These are phyloP conservation scores for Beaufortia kweichowensis DNA, from an alignment of 2,113 vertebrate species.

Conservation along the genomic window DNA sequence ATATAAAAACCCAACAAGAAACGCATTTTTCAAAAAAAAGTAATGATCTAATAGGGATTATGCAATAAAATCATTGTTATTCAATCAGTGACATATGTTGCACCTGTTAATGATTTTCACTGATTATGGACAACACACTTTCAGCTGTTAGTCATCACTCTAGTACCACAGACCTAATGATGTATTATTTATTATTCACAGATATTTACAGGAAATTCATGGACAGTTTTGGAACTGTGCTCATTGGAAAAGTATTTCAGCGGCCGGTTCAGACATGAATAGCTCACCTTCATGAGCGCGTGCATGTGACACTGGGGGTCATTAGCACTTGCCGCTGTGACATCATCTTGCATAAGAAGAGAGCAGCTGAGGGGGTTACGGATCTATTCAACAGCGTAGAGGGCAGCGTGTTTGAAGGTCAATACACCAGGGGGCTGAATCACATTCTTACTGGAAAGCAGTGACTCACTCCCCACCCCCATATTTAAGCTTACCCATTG, in stretches of 20 bases:
- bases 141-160: not conserved
- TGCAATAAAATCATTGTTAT: not conserved
- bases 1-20: too few species aligned
- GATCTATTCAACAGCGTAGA: constrained; percentile 24
- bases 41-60: too few species aligned
- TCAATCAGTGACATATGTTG: not conserved
- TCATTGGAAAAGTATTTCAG: constrained; percentile 25
- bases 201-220: constrained; percentile 26
- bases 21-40: too few species aligned
- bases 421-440: constrained; percentile 48
- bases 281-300: not conserved
- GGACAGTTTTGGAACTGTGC: not conserved
- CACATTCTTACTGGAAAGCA: constrained; percentile 57
- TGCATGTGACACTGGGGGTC: constrained; percentile 13
- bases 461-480: constrained; percentile 54
- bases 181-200: not conserved
- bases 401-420: constrained; percentile 49
- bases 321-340: constrained; percentile 6
- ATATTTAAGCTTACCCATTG: constrained; percentile 40
- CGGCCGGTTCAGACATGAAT: not conserved
- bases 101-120: not conserved
- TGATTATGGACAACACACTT: not conserved
- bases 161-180: not conserved
- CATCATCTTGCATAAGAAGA: not conserved
- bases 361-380: not conserved